Percentiles rank a stretch among this genome's conserved stretches.
Evolutionary conservation across 2,888 invertebrate species (phyloP).

Genomic region (Poecilobothrus nobilitatus): DNA sequence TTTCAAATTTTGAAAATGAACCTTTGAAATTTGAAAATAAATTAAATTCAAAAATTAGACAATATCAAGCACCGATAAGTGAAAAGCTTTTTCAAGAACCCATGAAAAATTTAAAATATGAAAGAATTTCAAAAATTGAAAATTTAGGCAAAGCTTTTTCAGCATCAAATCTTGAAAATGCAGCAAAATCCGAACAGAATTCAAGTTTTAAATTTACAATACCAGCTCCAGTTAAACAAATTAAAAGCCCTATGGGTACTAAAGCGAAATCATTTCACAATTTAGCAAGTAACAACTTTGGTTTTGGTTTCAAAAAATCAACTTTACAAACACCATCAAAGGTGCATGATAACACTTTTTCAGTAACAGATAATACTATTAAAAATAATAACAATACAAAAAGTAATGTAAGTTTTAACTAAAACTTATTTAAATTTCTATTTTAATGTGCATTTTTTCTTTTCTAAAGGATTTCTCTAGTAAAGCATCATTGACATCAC

Average conservation of each 20-base stretch:
- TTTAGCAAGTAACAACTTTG: conserved; percentile 31
- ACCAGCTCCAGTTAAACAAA: conserved; percentile 17
- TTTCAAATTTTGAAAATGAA: neutral
- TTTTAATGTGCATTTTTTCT: too few species aligned
- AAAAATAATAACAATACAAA: neutral
- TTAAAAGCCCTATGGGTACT: conserved; percentile 42
- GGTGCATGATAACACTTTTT: conserved; percentile 2
- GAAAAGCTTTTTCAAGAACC: neutral
- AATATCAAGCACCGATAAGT: neutral
- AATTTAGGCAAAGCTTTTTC: conserved; percentile 9
- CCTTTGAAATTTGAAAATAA: neutral
- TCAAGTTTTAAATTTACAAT: conserved; percentile 7
- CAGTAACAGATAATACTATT: neutral
- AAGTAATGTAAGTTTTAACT: neutral
- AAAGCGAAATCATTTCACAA: conserved; percentile 44
- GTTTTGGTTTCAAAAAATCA: conserved; percentile 22
- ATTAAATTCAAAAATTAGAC: neutral
- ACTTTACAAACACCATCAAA: conserved; percentile 15
- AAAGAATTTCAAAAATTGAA: neutral
- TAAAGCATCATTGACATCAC: neutral
- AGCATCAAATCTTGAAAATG: conserved; percentile 14
- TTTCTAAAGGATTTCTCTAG: neutral
- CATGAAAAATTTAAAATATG: neutral
- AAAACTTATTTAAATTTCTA: neutral
- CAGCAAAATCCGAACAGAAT: conserved; percentile 15